phyloP scores from a whole-genome alignment of 2,113 vertebrate species.

The Neolamprologus longior region DNA sequence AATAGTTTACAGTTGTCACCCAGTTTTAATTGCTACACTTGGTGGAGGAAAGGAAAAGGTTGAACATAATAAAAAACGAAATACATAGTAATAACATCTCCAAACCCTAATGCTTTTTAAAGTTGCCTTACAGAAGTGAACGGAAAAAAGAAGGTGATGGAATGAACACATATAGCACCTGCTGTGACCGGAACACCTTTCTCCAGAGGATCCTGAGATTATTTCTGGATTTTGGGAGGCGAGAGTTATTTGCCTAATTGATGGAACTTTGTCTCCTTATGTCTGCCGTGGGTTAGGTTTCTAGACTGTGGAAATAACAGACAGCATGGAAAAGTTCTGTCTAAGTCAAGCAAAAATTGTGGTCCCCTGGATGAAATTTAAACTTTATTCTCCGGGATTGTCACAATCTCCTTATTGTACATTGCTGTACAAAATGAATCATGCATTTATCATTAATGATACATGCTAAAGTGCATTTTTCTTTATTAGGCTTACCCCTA shows the following conservation, averaged over 20 bases:
- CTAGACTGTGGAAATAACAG: not conserved
- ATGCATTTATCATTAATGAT: not conserved
- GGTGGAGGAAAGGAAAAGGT: not conserved
- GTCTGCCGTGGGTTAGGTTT: not conserved
- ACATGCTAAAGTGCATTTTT: not conserved
- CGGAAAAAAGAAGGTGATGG: not conserved
- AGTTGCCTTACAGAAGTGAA: not conserved
- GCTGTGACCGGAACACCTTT: not conserved
- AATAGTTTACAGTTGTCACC: not conserved
- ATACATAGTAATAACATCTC: not conserved
- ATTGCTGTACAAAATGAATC: not conserved
- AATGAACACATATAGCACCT: not conserved
- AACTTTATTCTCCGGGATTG: not conserved
- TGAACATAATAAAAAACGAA: not conserved
- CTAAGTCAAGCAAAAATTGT: constrained; percentile 4
- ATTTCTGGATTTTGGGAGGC: constrained; percentile 6
- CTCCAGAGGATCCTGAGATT: constrained; percentile 14
- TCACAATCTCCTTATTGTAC: not conserved
- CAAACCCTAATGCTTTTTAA: not conserved
- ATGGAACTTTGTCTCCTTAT: not conserved
- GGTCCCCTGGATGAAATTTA: constrained; percentile 17
- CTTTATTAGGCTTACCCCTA: not conserved
- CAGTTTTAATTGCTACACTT: not conserved
- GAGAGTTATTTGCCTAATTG: constrained; percentile 9
- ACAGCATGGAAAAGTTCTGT: not conserved